phyloP scores from a whole-genome alignment of 2,797 vertebrate genomes.

The Macrochelys suwanniensis region DNA sequence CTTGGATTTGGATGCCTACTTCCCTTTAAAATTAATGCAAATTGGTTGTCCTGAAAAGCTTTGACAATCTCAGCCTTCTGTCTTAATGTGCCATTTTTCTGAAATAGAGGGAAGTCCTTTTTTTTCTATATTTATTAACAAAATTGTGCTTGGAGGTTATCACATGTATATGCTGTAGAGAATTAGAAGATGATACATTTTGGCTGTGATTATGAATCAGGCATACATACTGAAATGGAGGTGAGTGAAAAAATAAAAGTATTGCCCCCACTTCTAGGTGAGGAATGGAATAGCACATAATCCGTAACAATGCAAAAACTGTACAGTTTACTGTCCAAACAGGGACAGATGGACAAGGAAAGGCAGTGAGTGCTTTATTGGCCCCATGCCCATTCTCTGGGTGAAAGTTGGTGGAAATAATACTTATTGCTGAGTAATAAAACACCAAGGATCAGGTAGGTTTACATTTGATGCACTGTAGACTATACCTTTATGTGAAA shows the following conservation, averaged over 20 bases:
- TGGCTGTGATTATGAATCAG: not conserved
- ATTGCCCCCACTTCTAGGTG: not conserved
- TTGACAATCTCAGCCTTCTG: not conserved
- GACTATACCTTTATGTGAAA: slow-evolving; percentile 7
- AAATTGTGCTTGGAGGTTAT: not conserved
- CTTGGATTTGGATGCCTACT: not conserved
- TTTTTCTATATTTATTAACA: not conserved
- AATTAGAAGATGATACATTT: not conserved
- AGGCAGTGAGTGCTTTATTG: slow-evolving; percentile 72
- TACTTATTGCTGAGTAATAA: slow-evolving; percentile 65
- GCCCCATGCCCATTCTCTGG: slow-evolving; percentile 66
- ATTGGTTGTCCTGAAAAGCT: not conserved
- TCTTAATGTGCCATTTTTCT: not conserved
- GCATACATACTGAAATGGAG: not conserved
- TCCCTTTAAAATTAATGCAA: not conserved
- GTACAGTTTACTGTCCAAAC: slow-evolving; percentile 13
- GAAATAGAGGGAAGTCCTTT: not conserved
- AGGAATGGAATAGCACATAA: not conserved
- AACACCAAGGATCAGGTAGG: slow-evolving; percentile 65
- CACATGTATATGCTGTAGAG: not conserved
- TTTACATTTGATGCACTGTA: slow-evolving; percentile 62
- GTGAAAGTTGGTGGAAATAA: slow-evolving; percentile 69
- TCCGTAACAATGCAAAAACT: slow-evolving; percentile 45
- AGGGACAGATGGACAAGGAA: slow-evolving; percentile 70
- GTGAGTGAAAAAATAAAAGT: not conserved